Base-by-base conservation (phyloP, 2,888 invertebrate species). In the Meiosimyza decipiens region DNA sequence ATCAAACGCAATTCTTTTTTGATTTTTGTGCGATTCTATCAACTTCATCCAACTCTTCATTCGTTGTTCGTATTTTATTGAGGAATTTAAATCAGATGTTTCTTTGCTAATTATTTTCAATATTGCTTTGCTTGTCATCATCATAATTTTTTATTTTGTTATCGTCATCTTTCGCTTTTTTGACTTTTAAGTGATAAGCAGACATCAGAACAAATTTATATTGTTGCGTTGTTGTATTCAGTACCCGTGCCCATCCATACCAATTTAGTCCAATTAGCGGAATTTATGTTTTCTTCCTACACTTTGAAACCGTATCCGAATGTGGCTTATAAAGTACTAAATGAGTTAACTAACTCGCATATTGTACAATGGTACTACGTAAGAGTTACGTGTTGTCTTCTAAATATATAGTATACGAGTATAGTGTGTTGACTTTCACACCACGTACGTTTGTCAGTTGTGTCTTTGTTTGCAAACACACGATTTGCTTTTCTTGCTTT, bases 101-200 rank as follows among this genome's bases (percentile, higher is more conserved):
- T 40, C 12, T 49, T 64, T 49, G 28, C 50, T 49, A 64, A 64
- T 64, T 64, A 33, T 18, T 64, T 50, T 64, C 13, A 64, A 49
- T 64, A 50, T 64, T 49, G 47, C 64, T 50, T 49, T n/a, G 64
- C 22, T 64, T 16, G 64, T 64, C 64, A 50, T 64, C 50, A 64
- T 64, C 64, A 50, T 22, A 4, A 40, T n/a, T 64, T 59, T 9
- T 62, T 62, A 16, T 13, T 12, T 62, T 64, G 49, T 22, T 64
- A 50, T 64, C 50, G 49, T 50, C 28, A 50, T 49, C 50, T 64
- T 28, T 40, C 40, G 40, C 40, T 18, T 50, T n/a, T 64, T 64
- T 64, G 16, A 62, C 62, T 11, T 40, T 62, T 16, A 47, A 40
- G 9, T 40, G 62, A 33, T 62, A 47, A 13, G 47, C 15, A n/a